Conservation (phyloP, 2,113 vertebrate genomes). For the Nettapus auritus region DNA sequence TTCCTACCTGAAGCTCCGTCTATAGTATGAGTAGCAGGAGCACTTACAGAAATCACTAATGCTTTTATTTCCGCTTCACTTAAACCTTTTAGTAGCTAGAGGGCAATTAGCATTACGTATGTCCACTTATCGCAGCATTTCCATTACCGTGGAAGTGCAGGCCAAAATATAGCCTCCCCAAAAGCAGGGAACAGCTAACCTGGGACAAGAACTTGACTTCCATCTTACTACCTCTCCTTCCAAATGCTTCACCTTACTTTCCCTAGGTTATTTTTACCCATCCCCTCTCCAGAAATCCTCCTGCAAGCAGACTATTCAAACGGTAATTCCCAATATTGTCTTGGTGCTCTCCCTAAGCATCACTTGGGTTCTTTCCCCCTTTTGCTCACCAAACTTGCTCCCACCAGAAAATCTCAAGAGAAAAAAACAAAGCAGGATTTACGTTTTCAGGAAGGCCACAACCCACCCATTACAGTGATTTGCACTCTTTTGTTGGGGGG, state of each 20-base stretch:
- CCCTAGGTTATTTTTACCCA: not conserved
- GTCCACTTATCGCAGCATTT: not conserved
- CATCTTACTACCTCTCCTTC: not conserved
- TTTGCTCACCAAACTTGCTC: not conserved
- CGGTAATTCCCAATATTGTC: not conserved
- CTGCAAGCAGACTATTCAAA: not conserved
- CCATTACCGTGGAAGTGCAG: accelerated
- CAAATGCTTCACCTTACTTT: not conserved
- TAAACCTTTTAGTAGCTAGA: not conserved
- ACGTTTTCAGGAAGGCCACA: not conserved
- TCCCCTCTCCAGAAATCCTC: not conserved
- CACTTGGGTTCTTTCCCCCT: accelerated
- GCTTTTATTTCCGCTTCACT: not conserved
- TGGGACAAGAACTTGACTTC: not conserved
- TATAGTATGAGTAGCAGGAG: not conserved
- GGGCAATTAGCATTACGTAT: not conserved
- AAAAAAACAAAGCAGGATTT: not conserved
- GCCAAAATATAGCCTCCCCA: not conserved
- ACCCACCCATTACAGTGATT: not conserved
- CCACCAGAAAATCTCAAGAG: not conserved
- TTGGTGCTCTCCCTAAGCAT: not conserved
- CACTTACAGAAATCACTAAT: not conserved
- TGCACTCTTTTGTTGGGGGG: not conserved
- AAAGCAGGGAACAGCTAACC: not conserved
- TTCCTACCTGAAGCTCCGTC: not conserved